Evolutionary conservation across 2,797 vertebrate species (phyloP), one percentile per base, ranked within the genome.

Genomic region (Phoebastria nigripes): DNA sequence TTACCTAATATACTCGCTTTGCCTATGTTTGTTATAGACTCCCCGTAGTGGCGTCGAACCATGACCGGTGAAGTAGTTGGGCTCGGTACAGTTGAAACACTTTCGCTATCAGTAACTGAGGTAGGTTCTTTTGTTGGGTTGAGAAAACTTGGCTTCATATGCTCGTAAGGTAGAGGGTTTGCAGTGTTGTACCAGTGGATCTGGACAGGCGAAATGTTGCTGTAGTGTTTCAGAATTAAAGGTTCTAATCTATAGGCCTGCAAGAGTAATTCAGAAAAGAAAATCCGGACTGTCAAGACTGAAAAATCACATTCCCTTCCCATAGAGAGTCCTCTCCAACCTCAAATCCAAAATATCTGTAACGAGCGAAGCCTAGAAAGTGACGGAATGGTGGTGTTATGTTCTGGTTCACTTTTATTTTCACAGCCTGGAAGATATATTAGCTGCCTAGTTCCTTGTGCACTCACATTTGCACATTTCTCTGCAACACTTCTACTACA

Each of bases 241-340:
- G 99, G 99, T 96, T 99, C 99, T 98, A 99, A 97, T 92, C 99
- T 98, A 96, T 99, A 99, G 92, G 99, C 99, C 99, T 99, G 95
- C 9, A 87, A 91, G 81, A 74, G 61, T 51, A 25, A 93, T 71
- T 83, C 10, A 26, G 82, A 49, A 80, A 49, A 94, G 35, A 90
- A 79, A 92, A 21, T 3, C 18, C 17, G 55, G 26, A 81, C 46
- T 0, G 11, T 18, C 14, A 19, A 41, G 9, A 21, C 5, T 25
- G 9, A 13, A 31, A 33, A 65, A 29, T 12, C 29, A 4, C 8
- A 4, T 70, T 70, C 8, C 18, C 4, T 66, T 62, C 56, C 21
- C 35, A 52, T 15, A 17, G 5, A 15, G 31, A 61, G 35, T 1
- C 28, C 33, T 47, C 67, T 52, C 54, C 72, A 37, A 26, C 8